Percentiles rank a stretch among this genome's conserved stretches.
Evolutionary conservation across 2,113 vertebrate species (phyloP).

Genomic region (Sinocyclocheilus anshuiensis): DNA sequence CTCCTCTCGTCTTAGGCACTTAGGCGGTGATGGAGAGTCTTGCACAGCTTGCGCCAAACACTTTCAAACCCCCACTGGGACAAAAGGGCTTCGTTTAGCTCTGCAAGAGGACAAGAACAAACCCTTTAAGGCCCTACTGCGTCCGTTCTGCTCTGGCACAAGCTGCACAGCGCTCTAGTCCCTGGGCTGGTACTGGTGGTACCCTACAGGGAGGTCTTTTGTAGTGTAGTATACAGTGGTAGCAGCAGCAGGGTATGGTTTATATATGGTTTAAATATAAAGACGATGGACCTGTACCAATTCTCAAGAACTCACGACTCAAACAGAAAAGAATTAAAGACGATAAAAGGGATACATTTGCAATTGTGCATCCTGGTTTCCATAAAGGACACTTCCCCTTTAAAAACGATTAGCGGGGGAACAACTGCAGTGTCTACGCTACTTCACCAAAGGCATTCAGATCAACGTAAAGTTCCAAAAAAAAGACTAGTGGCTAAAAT

Average conservation of each 20-base stretch:
- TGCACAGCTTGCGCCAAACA: slow-evolving; percentile 65
- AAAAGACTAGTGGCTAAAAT: slow-evolving; percentile 26
- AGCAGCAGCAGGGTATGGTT: slow-evolving; percentile 72
- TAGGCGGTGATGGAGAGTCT: slow-evolving; percentile 87
- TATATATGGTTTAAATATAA: not conserved
- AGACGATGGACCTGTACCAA: slow-evolving; percentile 7
- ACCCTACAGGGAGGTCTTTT: slow-evolving; percentile 17
- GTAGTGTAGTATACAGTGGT: slow-evolving; percentile 70
- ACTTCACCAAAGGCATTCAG: slow-evolving; percentile 8
- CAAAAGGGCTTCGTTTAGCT: not conserved
- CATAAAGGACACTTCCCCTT: slow-evolving; percentile 39
- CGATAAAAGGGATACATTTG: slow-evolving; percentile 60
- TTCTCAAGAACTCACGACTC: not conserved
- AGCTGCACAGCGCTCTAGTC: slow-evolving; percentile 17
- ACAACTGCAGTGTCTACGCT: slow-evolving; percentile 34
- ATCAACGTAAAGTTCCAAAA: not conserved
- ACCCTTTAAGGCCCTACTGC: not conserved
- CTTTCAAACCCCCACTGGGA: not conserved
- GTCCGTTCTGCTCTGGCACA: not conserved
- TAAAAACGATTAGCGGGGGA: not conserved
- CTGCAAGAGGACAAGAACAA: not conserved
- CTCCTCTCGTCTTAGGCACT: slow-evolving; percentile 88
- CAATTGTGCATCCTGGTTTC: slow-evolving; percentile 58
- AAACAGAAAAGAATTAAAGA: slow-evolving; percentile 45
- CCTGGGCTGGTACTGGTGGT: slow-evolving; percentile 17